phyloP scores from a whole-genome alignment of 2,888 invertebrate genomes.

The Scaptomyza parva region DNA sequence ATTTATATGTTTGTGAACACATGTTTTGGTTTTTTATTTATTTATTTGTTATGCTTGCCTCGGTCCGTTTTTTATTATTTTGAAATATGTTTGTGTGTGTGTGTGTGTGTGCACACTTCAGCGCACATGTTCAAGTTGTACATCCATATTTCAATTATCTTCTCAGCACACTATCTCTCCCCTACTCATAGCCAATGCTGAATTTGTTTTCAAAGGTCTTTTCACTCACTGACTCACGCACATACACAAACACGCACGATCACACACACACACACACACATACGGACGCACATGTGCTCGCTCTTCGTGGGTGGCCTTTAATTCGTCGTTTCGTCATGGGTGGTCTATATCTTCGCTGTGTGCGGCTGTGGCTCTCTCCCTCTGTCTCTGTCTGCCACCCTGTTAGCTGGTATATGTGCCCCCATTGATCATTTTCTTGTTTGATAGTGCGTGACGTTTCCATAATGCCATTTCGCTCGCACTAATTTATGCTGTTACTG shows the following conservation, averaged over 20 bases:
- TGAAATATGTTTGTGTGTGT: slow-evolving; percentile 21
- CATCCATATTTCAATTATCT: slow-evolving; percentile 63
- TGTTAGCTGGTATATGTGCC: slow-evolving; percentile 44
- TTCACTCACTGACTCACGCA: slow-evolving; percentile 39
- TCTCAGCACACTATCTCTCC: slow-evolving; percentile 38
- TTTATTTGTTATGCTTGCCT: slow-evolving; percentile 47
- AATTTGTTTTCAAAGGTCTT: slow-evolving; percentile 60
- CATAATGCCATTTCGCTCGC: slow-evolving; percentile 58
- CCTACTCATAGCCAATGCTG: slow-evolving; percentile 44
- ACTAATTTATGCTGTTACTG: slow-evolving; percentile 61
- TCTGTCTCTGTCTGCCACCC: slow-evolving; percentile 11
- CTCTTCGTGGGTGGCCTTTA: slow-evolving; percentile 71
- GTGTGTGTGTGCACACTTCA: slow-evolving; percentile 51
- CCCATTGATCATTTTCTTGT: slow-evolving; percentile 74
- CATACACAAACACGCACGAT: no score
- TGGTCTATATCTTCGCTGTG: slow-evolving; percentile 60
- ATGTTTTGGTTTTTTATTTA: slow-evolving; percentile 28
- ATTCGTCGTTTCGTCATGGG: slow-evolving; percentile 67
- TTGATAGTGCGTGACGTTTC: slow-evolving; percentile 74
- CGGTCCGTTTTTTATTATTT: slow-evolving; percentile 46
- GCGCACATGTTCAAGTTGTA: slow-evolving; percentile 62
- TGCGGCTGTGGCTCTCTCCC: slow-evolving; percentile 16
- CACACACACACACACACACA: slow-evolving; percentile 17
- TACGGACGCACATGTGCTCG: slow-evolving; percentile 40
- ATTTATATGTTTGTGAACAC: slow-evolving; percentile 14